These are phyloP conservation scores for Conus ventricosus DNA, from an alignment of 1,140 invertebrate species.

Conservation along the genomic window DNA sequence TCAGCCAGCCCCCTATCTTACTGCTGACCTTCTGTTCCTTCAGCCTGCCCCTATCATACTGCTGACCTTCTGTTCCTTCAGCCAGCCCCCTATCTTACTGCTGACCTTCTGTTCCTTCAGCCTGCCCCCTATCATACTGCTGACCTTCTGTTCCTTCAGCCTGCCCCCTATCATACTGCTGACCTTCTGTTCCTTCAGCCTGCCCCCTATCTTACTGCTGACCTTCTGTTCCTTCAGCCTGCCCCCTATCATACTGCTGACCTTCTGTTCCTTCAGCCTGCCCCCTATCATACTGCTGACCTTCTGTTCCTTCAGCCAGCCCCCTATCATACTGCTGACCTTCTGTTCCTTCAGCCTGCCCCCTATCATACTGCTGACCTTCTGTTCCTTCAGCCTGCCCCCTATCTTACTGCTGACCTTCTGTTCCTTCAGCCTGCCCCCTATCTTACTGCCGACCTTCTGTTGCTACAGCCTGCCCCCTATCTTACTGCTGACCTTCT, in stretches of 20 bases:
- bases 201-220: slow-evolving; percentile 92
- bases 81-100: slow-evolving; percentile 96
- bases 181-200: too few relatives aligned
- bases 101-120: too few relatives aligned
- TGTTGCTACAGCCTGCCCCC: slow-evolving; percentile 95
- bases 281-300: slow-evolving; percentile 92
- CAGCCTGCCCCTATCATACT: slow-evolving; percentile 98
- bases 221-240: too few relatives aligned
- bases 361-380: slow-evolving; percentile 91
- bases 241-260: slow-evolving; percentile 92
- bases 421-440: slow-evolving; percentile 94
- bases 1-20: too few relatives aligned
- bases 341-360: too few relatives aligned
- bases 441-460: too few relatives aligned
- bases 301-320: too few relatives aligned
- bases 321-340: slow-evolving; percentile 91
- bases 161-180: slow-evolving; percentile 94
- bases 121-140: slow-evolving; percentile 95
- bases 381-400: too few relatives aligned
- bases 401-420: slow-evolving; percentile 94
- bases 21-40: too few relatives aligned
- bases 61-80: too few relatives aligned
- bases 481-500: slow-evolving; percentile 87
- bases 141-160: too few relatives aligned
- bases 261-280: too few relatives aligned